Conservation (phyloP, 2,888 invertebrate species). For the Bombyx huttoni region DNA sequence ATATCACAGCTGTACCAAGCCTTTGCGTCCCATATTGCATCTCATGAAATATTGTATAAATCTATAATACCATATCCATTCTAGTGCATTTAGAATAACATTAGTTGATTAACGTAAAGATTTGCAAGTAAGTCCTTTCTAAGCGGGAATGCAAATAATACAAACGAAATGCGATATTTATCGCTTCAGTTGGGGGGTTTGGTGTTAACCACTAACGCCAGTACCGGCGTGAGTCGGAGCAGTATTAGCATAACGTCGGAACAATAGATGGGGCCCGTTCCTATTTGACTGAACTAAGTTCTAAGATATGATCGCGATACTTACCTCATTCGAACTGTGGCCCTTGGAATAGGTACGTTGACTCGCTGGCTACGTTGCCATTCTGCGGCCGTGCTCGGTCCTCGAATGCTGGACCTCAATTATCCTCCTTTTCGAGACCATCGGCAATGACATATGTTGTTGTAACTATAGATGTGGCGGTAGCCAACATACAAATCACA, state of each 20-base stretch:
- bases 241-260: constrained; percentile 21
- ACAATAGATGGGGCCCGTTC: constrained; percentile 19
- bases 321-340: background rate
- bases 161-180: constrained; percentile 62
- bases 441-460: no score
- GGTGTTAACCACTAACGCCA: constrained; percentile 29
- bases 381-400: background rate
- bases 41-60: no score
- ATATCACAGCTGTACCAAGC: no score
- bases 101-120: constrained; percentile 36
- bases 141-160: constrained; percentile 54
- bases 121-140: constrained; percentile 60
- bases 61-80: background rate
- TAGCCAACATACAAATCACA: no score
- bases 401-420: background rate
- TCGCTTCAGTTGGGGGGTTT: constrained; percentile 49
- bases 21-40: no score
- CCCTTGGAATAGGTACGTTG: no score
- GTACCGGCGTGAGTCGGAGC: constrained; percentile 4
- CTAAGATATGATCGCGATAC: background rate
- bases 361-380: background rate
- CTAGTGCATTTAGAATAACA: constrained; percentile 11
- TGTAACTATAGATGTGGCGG: no score
- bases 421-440: no score
- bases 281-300: constrained; percentile 5